Evolutionary conservation across 2,797 vertebrate species (phyloP).

Genomic region (Crypturellus tataupa): DNA sequence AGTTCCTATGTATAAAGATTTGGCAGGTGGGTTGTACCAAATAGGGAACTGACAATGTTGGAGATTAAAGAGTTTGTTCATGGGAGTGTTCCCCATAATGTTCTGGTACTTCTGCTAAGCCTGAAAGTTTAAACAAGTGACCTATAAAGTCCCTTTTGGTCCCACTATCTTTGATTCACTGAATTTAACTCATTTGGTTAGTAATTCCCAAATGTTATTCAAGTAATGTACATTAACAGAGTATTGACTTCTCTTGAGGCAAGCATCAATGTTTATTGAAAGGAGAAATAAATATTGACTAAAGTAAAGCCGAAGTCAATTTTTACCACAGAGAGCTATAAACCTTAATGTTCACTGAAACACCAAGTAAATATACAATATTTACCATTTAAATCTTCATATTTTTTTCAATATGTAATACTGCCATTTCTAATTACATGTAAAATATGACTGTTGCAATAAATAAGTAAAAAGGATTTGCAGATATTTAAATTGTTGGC

Average conservation of each 20-base stretch:
- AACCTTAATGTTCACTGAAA: conserved; percentile 54
- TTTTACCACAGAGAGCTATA: conserved; percentile 44
- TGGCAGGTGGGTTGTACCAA: background rate
- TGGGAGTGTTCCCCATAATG: accelerated
- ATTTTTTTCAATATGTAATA: background rate
- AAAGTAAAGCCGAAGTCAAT: conserved; percentile 57
- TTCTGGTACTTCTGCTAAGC: conserved; percentile 2
- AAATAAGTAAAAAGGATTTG: background rate
- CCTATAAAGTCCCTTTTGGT: background rate
- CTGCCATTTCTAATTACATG: background rate
- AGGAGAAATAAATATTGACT: conserved; percentile 68
- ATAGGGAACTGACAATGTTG: background rate
- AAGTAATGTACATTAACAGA: conserved; percentile 62
- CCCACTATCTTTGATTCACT: conserved; percentile 24
- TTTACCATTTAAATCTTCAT: background rate
- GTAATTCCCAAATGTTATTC: conserved; percentile 63
- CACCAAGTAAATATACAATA: conserved; percentile 18
- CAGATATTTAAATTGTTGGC: background rate
- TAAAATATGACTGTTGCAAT: background rate
- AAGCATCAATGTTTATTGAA: conserved; percentile 69
- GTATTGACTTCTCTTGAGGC: conserved; percentile 68
- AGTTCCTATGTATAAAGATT: background rate
- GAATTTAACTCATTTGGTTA: conserved; percentile 60
- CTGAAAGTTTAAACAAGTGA: conserved; percentile 6
- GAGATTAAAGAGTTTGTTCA: background rate